Conservation (phyloP, 2,113 vertebrate species). For the Brachypteracias leptosomus region DNA sequence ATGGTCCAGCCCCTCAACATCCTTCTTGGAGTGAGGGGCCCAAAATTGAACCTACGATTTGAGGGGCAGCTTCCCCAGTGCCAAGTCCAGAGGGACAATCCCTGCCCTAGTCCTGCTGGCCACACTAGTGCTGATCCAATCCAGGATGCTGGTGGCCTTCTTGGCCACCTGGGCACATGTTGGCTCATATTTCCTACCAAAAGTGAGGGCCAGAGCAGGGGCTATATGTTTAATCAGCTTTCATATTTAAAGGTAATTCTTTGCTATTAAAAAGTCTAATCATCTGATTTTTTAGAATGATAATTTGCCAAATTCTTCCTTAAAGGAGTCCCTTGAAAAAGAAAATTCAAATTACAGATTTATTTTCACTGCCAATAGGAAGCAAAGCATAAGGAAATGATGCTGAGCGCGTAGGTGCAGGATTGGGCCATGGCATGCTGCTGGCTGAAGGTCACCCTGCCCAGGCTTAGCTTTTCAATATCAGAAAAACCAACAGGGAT, state of each 20-base stretch:
- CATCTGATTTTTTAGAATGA: neutral
- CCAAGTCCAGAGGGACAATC: too few relatives aligned
- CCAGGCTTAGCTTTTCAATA: neutral
- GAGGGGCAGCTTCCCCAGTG: too few relatives aligned
- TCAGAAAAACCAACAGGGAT: neutral
- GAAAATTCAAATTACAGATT: neutral
- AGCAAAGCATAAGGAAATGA: neutral
- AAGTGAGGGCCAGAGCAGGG: neutral
- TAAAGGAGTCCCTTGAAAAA: neutral
- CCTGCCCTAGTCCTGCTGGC: neutral
- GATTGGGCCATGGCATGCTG: neutral
- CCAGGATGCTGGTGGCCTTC: neutral
- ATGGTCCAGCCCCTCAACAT: too few relatives aligned
- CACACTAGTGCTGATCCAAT: neutral
- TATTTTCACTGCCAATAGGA: neutral
- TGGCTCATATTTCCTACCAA: neutral
- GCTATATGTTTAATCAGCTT: neutral
- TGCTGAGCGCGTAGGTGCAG: neutral
- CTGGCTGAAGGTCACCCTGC: neutral
- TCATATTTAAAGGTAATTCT: neutral
- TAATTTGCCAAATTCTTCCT: neutral
- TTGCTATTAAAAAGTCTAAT: neutral
- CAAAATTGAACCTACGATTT: too few relatives aligned
- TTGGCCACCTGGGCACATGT: neutral
- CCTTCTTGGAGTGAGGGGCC: too few relatives aligned